Percentiles rank a stretch among this genome's conserved stretches.
Conservation (phyloP, 2,797 vertebrate species). For the Protosalanx chinensis region DNA sequence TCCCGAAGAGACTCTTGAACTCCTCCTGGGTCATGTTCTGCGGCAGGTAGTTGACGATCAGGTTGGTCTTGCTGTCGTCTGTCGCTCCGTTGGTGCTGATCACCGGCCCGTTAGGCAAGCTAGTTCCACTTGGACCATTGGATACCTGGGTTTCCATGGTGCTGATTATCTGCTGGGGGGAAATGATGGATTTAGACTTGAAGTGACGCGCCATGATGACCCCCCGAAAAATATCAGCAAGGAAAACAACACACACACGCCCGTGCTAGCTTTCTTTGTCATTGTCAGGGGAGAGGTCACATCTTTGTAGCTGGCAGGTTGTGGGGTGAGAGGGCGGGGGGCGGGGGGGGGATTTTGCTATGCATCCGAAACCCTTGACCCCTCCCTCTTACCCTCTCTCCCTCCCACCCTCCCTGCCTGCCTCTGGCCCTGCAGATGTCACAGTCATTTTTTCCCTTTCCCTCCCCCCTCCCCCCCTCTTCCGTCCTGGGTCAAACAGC, state of each 20-base stretch:
- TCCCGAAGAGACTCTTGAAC: conserved; percentile 94
- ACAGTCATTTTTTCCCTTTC: conserved; percentile 60
- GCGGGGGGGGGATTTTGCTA: conserved; percentile 52
- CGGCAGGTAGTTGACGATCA: conserved; percentile 97
- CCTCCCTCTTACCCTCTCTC: conserved; percentile 27
- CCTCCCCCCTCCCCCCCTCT: conserved; percentile 56
- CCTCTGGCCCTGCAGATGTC: conserved; percentile 76
- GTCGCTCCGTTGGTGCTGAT: conserved; percentile 84
- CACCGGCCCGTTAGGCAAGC: conserved; percentile 87
- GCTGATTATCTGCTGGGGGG: conserved; percentile 96
- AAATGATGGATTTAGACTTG: conserved; percentile 62
- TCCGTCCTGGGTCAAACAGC: conserved; percentile 70
- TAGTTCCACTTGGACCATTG: conserved; percentile 86
- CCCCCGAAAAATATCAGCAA: conserved; percentile 11
- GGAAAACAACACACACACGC: conserved; percentile 1
- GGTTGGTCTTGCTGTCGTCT: conserved; percentile 97
- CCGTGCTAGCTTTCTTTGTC: conserved; percentile 44
- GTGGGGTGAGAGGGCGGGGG: conserved; percentile 48
- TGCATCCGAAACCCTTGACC: conserved; percentile 21
- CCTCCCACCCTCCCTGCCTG: conserved; percentile 2
- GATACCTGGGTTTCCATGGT: conserved; percentile 99
- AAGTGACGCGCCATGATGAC: conserved; percentile 11
- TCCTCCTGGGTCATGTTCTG: conserved; percentile 99
- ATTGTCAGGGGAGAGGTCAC: conserved; percentile 54
- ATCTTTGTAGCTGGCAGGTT: conserved; percentile 52